These are phyloP conservation scores for Amblyornis subalaris DNA, from an alignment of 2,113 vertebrate species.

Conservation along the genomic window DNA sequence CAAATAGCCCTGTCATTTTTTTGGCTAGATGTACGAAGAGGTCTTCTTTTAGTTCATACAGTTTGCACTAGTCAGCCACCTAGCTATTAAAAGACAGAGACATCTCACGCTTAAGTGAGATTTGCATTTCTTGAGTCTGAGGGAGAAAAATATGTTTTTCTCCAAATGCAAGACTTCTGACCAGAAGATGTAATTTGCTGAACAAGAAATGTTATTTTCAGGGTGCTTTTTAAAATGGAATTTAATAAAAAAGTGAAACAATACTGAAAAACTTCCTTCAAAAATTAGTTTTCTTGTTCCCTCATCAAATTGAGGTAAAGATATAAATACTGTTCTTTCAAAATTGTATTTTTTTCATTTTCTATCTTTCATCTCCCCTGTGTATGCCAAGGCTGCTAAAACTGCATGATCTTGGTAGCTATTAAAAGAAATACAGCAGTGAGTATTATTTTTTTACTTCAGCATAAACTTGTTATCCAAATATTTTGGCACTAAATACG, in stretches of 20 bases:
- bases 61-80: background rate
- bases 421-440: background rate
- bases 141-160: background rate
- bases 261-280: background rate
- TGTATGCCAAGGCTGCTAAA: background rate
- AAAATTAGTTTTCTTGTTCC: background rate
- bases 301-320: background rate
- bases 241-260: background rate
- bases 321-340: background rate
- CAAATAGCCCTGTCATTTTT: background rate
- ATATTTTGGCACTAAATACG: background rate
- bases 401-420: background rate
- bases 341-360: rapidly evolving
- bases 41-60: background rate
- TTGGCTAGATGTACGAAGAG: background rate
- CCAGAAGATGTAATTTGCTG: background rate
- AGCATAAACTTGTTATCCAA: background rate
- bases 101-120: background rate
- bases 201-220: background rate
- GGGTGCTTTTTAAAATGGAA: background rate
- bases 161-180: background rate
- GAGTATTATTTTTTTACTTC: background rate
- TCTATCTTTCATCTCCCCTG: background rate
- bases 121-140: background rate
- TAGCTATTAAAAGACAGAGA: background rate